Percentiles rank a stretch among this genome's conserved stretches.
Conservation (phyloP, 64 coral and sea anemone species). For the Astreopora myriophthalma region DNA sequence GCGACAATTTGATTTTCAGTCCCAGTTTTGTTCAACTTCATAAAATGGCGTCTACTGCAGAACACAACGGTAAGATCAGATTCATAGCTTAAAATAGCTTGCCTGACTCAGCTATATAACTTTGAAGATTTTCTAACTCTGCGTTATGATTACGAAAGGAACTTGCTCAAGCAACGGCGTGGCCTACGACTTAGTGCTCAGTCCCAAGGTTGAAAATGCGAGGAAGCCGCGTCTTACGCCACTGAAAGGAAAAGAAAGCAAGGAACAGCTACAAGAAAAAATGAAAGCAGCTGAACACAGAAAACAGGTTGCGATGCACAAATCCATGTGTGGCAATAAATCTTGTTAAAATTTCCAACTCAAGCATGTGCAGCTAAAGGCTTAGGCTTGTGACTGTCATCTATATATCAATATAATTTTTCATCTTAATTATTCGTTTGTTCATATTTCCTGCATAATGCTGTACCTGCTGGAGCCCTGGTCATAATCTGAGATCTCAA, state of each 20-base stretch:
- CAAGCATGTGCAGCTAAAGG: too few species aligned
- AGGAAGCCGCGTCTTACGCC: constrained; percentile 83
- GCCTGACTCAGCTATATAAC: background rate
- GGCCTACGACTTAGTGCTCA: constrained; percentile 73
- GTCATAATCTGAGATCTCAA: too few species aligned
- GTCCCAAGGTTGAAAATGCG: constrained; percentile 78
- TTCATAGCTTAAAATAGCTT: background rate
- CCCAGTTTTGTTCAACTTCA: background rate
- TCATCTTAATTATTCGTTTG: too few species aligned
- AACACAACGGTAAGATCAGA: background rate
- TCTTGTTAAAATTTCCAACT: too few species aligned
- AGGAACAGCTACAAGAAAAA: constrained; percentile 64
- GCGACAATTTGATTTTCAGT: background rate
- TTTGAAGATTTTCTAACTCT: background rate
- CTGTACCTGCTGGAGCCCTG: too few species aligned
- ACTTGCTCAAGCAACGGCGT: constrained; percentile 30
- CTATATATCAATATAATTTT: too few species aligned
- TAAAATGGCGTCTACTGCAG: constrained; percentile 18
- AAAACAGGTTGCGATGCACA: constrained; percentile 62
- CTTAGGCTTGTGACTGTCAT: too few species aligned
- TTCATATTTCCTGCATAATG: too few species aligned
- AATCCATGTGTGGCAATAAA: too few species aligned
- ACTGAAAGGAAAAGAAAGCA: constrained; percentile 67
- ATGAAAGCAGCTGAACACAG: constrained; percentile 67
- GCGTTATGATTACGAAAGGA: background rate